Evolutionary conservation across 92 coral and sea anemone genomes (phyloP).

Genomic region (Epizoanthus scotinus): DNA sequence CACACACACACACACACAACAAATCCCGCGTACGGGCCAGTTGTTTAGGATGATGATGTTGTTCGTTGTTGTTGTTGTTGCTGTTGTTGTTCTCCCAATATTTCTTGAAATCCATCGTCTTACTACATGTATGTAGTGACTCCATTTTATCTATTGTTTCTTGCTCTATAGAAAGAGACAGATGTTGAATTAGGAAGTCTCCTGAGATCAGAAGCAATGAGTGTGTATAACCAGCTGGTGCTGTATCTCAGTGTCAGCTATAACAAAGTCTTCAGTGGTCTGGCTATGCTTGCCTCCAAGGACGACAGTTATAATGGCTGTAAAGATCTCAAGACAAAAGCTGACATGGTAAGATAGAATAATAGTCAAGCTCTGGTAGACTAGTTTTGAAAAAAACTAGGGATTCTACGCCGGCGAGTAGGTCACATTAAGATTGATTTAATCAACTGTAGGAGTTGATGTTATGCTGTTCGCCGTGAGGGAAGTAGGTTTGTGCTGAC

Average conservation of each 20-base stretch:
- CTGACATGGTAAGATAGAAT: conserved; percentile 71
- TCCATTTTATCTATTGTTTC: neutral
- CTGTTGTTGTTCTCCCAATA: too few relatives aligned
- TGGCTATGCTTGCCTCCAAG: conserved; percentile 90
- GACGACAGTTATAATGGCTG: conserved; percentile 85
- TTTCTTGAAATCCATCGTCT: neutral
- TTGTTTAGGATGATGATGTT: too few relatives aligned
- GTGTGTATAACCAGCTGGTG: conserved; percentile 94
- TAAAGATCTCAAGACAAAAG: conserved; percentile 75
- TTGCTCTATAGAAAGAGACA: conserved; percentile 74
- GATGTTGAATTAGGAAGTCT: conserved; percentile 93
- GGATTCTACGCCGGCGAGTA: too few relatives aligned
- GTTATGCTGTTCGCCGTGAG: too few relatives aligned
- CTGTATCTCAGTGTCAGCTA: conserved; percentile 89
- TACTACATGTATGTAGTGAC: neutral
- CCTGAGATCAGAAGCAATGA: conserved; percentile 87
- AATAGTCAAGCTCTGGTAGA: too few relatives aligned
- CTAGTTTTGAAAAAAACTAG: too few relatives aligned
- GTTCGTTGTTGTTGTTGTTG: too few relatives aligned
- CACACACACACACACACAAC: too few relatives aligned
- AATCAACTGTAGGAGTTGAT: too few relatives aligned
- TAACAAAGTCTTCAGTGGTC: conserved; percentile 92
- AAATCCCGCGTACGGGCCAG: too few relatives aligned
- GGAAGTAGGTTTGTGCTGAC: too few relatives aligned
- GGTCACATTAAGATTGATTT: too few relatives aligned